Evolutionary conservation across 2,797 vertebrate genomes (phyloP).

Genomic region (Eulemur mongoz): DNA sequence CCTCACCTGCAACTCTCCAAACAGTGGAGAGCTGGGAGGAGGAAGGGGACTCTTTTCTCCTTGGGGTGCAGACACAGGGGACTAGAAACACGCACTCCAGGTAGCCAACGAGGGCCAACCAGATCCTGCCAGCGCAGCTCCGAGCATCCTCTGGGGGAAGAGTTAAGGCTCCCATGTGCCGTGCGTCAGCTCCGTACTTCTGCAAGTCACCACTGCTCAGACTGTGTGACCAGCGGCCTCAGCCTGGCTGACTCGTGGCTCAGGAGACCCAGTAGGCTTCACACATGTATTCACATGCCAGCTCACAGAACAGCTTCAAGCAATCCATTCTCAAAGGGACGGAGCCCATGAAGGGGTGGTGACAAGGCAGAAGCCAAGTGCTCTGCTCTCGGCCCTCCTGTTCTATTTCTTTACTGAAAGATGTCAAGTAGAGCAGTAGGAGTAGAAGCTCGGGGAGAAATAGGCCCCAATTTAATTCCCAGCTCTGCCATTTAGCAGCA

Average conservation of each 20-base stretch:
- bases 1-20: background rate
- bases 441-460: background rate
- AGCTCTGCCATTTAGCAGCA: background rate
- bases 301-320: background rate
- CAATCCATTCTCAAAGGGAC: conserved; percentile 4
- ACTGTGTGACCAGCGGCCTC: background rate
- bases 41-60: background rate
- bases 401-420: background rate
- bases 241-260: background rate
- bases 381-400: background rate
- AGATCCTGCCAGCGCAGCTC: background rate
- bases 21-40: background rate
- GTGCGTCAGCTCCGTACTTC: background rate
- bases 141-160: background rate
- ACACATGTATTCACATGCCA: background rate
- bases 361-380: background rate
- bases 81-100: background rate
- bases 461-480: background rate
- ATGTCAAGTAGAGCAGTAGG: background rate
- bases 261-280: background rate
- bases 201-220: conserved; percentile 16
- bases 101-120: background rate
- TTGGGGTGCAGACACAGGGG: background rate
- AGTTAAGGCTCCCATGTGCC: background rate
- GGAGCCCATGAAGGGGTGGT: background rate